These are phyloP conservation scores for Hydrolagus affinis DNA, from an alignment of 2,113 vertebrate species.

Conservation along the genomic window DNA sequence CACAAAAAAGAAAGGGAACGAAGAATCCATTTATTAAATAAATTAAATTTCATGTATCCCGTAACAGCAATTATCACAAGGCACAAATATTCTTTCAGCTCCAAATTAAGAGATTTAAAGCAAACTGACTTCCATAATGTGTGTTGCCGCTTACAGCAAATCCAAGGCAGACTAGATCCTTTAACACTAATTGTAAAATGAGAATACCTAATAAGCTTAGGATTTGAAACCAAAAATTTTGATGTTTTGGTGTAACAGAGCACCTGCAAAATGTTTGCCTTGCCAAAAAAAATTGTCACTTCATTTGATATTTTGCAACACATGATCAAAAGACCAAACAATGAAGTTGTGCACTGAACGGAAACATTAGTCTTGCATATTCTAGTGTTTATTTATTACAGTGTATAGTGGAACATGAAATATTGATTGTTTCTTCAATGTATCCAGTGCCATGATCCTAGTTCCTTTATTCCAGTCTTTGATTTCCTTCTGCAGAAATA, in stretches of 20 bases:
- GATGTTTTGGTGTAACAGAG: neutral
- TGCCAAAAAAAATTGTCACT: neutral
- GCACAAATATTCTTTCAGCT: neutral
- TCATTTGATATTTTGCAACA: no score
- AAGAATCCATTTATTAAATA: neutral
- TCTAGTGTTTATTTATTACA: no score
- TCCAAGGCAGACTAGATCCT: neutral
- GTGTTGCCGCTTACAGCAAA: neutral
- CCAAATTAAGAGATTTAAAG: neutral
- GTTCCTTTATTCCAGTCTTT: no score
- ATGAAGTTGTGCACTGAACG: no score
- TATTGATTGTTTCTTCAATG: no score
- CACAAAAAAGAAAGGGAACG: neutral
- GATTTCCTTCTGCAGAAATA: no score
- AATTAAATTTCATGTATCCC: neutral
- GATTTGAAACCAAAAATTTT: neutral
- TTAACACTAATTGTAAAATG: neutral
- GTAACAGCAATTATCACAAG: neutral
- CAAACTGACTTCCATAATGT: neutral
- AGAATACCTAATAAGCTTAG: neutral
- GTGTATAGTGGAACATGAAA: no score
- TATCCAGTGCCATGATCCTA: no score
- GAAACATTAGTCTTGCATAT: no score
- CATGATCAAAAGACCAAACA: no score
- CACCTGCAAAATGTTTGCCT: neutral